Percentiles rank a stretch among this genome's conserved stretches.
phyloP scores from a whole-genome alignment of 2,888 invertebrate genomes.

The Hyposoter dolosus region DNA sequence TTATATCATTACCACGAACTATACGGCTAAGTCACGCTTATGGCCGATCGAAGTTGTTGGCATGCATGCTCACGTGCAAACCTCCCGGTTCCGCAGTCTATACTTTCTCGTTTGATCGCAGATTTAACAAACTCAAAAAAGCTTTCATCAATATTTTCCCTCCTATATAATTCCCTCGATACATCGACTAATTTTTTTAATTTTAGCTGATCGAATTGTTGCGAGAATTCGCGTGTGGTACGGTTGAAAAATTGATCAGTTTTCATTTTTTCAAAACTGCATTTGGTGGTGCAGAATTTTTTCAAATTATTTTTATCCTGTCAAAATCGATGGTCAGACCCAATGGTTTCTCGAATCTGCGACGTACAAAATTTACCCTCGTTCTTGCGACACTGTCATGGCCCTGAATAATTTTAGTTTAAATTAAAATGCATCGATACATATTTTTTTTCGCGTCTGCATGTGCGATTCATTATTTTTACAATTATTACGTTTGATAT shows the following conservation, averaged over 20 bases:
- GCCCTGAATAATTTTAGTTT: no score
- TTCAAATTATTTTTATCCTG: no score
- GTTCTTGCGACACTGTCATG: no score
- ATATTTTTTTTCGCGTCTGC: no score
- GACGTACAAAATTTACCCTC: no score
- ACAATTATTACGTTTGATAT: no score
- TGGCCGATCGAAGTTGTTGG: slow-evolving; percentile 52
- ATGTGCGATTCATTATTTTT: no score
- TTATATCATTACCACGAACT: slow-evolving; percentile 29
- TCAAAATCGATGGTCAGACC: no score
- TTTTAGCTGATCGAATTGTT: not conserved
- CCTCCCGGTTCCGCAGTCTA: slow-evolving; percentile 32
- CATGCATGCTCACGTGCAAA: slow-evolving; percentile 55
- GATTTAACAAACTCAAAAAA: slow-evolving; percentile 43
- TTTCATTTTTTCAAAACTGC: not conserved
- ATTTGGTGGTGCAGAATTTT: slow-evolving; percentile 8
- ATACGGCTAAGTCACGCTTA: slow-evolving; percentile 8
- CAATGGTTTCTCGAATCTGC: not conserved
- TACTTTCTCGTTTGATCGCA: slow-evolving; percentile 39
- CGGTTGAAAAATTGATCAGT: not conserved
- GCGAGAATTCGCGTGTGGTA: slow-evolving; percentile 6
- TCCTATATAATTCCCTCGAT: not conserved
- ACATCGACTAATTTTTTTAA: not conserved
- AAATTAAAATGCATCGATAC: no score
- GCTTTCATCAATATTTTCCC: slow-evolving; percentile 37